A percentile compares a stretch with the other conserved stretches of the same genome.
phyloP scores from a whole-genome alignment of 1,140 invertebrate genomes.

The Penaeus japonicus region DNA sequence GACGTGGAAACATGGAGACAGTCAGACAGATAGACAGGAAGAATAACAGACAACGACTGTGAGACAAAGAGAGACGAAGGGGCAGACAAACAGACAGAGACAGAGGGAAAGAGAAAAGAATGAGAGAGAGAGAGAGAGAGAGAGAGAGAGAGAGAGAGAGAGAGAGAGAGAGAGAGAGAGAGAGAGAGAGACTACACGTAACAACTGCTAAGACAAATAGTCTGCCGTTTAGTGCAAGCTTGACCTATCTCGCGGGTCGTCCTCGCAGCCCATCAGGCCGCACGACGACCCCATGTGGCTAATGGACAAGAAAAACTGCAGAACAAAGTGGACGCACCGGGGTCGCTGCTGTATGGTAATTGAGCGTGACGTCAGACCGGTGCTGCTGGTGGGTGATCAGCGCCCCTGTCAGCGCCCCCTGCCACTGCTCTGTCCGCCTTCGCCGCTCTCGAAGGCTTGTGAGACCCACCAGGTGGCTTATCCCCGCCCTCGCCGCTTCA shows the following conservation, averaged over 20 bases:
- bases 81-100: too few relatives aligned
- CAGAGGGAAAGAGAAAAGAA: too few relatives aligned
- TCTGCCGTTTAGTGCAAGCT: too few relatives aligned
- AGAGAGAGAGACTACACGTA: too few relatives aligned
- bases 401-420: background rate
- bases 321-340: background rate
- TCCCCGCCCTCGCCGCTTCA: background rate
- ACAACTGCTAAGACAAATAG: too few relatives aligned
- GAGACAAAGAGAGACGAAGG: too few relatives aligned
- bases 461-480: slow-evolving; percentile 9
- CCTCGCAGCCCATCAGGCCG: background rate
- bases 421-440: background rate
- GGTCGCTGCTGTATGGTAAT: background rate
- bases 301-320: slow-evolving; percentile 14
- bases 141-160: too few relatives aligned
- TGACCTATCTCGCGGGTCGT: background rate
- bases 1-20: too few relatives aligned
- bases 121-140: too few relatives aligned
- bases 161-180: too few relatives aligned
- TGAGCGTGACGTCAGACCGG: slow-evolving; percentile 24
- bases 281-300: background rate
- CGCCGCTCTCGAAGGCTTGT: background rate
- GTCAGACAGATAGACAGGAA: too few relatives aligned
- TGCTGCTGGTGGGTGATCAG: background rate
- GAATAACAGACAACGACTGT: too few relatives aligned